Evolutionary conservation across 2,888 invertebrate genomes (phyloP), one percentile per base, ranked within the genome.

Genomic region (Dynastes tityus): DNA sequence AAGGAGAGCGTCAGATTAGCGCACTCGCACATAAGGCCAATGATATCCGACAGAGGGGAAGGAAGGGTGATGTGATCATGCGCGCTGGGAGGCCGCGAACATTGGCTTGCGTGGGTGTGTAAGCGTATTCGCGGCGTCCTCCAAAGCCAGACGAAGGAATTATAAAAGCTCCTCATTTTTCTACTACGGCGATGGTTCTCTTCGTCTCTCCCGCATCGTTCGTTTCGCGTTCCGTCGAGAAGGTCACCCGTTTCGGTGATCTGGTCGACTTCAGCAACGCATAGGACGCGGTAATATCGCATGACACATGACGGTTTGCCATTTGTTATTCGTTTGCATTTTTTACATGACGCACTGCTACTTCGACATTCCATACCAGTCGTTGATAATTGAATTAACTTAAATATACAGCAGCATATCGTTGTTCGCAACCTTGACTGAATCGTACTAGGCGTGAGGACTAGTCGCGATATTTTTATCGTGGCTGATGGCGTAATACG

Each of bases 1-100:
- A 71, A 55, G 71, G 71, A 58, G 71, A 64, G 53, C 53, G 80
- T 76, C 79, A 80, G 79, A 81, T 82, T 78, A 80, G 83, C 83
- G 82, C 80, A 82, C 81, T 81, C 83, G 80, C 82, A 78, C 77
- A 80, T 79, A 81, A 83, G 83, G 83, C 83, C 83, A 83, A 83
- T 83, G 83, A 83, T 82, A 83, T 81, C 79, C 80, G 79, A 76
- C 74, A 77, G 80, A 80, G 80, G 80, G 81, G 81, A 79, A 80
- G 79, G 80, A 76, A 71, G 71, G 71, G 71, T 71, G 71, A 58
- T 32, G 71, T 71, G 55, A 51, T 80, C 82, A 80, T 78, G 82
- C 78, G 80, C 79, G n/a, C 73, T 78, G 75, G 76, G 78, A 71
- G 22, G 76, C 79, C 80, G 77, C 80, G 78, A 79, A 79, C 80